These are phyloP conservation scores for Neoaliturus tenellus DNA, from an alignment of 2,888 invertebrate species.

Conservation along the genomic window DNA sequence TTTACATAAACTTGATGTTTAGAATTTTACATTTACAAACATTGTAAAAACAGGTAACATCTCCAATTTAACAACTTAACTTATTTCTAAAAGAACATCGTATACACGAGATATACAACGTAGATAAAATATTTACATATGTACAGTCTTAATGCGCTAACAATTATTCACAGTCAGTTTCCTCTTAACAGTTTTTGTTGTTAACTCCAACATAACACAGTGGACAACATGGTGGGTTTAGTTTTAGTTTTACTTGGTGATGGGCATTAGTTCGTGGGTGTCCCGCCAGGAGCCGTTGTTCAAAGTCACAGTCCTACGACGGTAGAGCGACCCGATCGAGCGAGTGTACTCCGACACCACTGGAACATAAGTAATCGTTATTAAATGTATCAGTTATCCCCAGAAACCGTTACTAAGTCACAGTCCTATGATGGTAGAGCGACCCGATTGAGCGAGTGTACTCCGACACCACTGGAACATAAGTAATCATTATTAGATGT, in stretches of 20 bases:
- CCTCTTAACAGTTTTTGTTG: neutral
- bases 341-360: conserved; percentile 72
- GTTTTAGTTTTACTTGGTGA: conserved; percentile 63
- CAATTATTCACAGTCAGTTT: neutral
- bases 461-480: conserved; percentile 73
- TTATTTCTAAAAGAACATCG: neutral
- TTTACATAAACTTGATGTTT: too few species aligned
- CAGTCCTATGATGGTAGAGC: conserved; percentile 68
- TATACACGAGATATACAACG: neutral
- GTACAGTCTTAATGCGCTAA: neutral
- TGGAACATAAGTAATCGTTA: conserved; percentile 63
- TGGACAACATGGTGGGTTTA: too few species aligned
- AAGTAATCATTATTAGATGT: neutral
- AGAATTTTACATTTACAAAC: too few species aligned
- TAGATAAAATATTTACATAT: conserved; percentile 1
- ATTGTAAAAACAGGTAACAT: too few species aligned
- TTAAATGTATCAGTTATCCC: conserved; percentile 63
- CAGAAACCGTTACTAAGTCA: conserved; percentile 72
- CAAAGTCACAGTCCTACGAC: conserved; percentile 70
- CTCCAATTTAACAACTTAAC: too few species aligned
- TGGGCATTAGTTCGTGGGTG: conserved; percentile 72
- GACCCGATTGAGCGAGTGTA: conserved; percentile 65
- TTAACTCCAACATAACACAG: neutral
- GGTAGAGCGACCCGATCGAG: conserved; percentile 62
- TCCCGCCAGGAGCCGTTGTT: conserved; percentile 73